Base-by-base conservation (phyloP, 2,888 invertebrate genomes). In the Drosophila barbarae region DNA sequence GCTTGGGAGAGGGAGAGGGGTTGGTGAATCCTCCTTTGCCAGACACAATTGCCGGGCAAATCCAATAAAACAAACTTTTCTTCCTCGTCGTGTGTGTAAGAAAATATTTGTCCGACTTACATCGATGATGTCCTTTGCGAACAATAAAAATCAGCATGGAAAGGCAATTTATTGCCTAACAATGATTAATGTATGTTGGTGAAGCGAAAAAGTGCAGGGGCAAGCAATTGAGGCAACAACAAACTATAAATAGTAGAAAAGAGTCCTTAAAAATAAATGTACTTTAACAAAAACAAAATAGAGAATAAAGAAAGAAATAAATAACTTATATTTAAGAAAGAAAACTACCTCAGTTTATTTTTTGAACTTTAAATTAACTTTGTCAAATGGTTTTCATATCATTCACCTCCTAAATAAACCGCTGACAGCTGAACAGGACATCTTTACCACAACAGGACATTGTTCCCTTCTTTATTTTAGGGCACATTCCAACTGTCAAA, bases 121-220 rank as follows among this genome's bases (percentile, higher is more conserved):
- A 32, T 23, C 32, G 18, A 39, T 41, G 53, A 15, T 41, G 39
- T 35, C 35, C 35, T 38, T 21, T 36, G 57, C 21, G 67, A 77
- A 68, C 77, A 77, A 75, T 72, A 75, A 81, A 80, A 75, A 87
- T 87, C 86, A 87, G 77, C 87, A 87, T 87, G 86, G 86, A 83
- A 86, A 82, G 77, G 75, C 77, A 80, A 88, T 87, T 87, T 88
- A 79, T 87, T 82, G 74, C 44, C 54, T 61, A 77, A 80, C 52
- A 57, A 76, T 71, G 81, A 80, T 77, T 77, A 77, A 77, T 77
- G 78, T 23, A 18, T 58, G 36, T 32, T 38, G 51, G 10, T 15
- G 10, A 10, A n/a, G 4, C 12, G 23, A 26, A n/a, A 26, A 15
- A 7, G 2, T 1, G 9, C 12, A 23, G 23, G 30, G 32, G 13